These are phyloP conservation scores for Hippopotamyrus pictus DNA, from an alignment of 2,797 vertebrate genomes.

Conservation along the genomic window DNA sequence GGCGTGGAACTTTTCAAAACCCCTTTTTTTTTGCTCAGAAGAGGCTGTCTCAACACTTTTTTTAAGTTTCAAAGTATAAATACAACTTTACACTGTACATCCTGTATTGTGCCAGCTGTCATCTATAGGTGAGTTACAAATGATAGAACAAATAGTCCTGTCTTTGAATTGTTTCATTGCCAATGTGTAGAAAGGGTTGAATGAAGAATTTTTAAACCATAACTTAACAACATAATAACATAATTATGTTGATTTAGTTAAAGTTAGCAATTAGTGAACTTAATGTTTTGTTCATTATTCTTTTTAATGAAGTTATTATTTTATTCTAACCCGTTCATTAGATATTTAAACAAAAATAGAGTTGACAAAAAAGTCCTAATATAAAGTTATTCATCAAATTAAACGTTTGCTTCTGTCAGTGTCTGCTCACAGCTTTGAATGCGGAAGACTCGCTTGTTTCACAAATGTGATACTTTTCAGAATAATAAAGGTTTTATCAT, in stretches of 20 bases:
- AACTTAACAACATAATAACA: background rate
- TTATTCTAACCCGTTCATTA: background rate
- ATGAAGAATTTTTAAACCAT: background rate
- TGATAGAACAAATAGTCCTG: background rate
- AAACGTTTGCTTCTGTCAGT: background rate
- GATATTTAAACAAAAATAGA: background rate
- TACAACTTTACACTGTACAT: conserved; percentile 17
- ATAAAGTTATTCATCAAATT: background rate
- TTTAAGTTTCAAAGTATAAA: conserved; percentile 38
- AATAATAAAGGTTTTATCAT: background rate
- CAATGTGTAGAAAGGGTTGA: background rate
- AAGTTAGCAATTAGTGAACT: background rate
- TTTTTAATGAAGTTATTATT: background rate
- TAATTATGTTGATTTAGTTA: background rate
- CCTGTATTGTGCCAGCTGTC: background rate
- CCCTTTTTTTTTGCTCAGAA: conserved; percentile 19
- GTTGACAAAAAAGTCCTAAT: background rate
- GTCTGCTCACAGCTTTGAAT: background rate
- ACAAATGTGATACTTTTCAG: background rate
- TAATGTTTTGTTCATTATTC: background rate
- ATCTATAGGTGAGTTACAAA: conserved; percentile 19
- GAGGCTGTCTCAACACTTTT: conserved; percentile 8
- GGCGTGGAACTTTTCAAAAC: conserved; percentile 11
- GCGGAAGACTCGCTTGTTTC: background rate
- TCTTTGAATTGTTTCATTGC: background rate